Conservation (phyloP, 1,140 invertebrate species). For the Oreohelix idahoensis region DNA sequence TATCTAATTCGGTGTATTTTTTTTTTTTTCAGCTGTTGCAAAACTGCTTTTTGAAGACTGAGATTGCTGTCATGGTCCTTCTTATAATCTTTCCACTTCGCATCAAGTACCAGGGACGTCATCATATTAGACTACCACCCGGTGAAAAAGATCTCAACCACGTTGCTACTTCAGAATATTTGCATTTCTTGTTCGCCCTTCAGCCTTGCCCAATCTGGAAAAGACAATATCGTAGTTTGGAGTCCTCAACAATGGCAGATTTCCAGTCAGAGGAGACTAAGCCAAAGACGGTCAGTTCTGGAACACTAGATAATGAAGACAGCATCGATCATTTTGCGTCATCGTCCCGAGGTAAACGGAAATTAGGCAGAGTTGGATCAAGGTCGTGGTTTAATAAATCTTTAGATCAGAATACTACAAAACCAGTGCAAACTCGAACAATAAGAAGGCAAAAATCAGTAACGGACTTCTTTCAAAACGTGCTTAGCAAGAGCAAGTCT, state of each 20-base stretch:
- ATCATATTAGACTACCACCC: no score
- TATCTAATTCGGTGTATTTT: no score
- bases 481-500: constrained; percentile 39
- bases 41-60: no score
- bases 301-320: not conserved
- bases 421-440: not conserved
- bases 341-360: not conserved
- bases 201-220: no score
- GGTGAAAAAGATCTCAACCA: no score
- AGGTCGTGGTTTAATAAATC: constrained; percentile 38
- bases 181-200: no score
- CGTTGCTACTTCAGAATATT: no score
- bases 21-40: no score
- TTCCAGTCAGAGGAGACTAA: not conserved
- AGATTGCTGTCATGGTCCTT: no score
- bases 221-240: not conserved
- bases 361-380: not conserved
- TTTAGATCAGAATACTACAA: constrained; percentile 21
- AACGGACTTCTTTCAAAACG: constrained; percentile 38
- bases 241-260: not conserved
- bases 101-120: no score
- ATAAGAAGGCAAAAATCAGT: constrained; percentile 42
- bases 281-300: not conserved
- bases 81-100: no score
- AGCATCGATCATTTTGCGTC: not conserved